Base-by-base conservation (phyloP, 2,888 invertebrate species). In the Plebejus melissa region DNA sequence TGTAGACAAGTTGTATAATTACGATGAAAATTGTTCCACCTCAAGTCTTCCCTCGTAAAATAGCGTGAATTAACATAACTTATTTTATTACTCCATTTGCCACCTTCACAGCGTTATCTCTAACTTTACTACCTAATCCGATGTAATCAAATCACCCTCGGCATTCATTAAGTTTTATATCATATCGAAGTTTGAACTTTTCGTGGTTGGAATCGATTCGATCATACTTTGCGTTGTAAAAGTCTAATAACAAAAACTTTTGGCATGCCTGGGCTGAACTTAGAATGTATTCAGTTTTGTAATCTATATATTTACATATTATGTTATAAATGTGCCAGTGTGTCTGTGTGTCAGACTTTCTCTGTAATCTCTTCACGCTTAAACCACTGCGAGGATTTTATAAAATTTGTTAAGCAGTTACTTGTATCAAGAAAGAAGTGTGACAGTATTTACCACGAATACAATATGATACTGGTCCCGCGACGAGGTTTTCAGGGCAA, bases 1-100 rank as follows among this genome's bases (percentile, higher is more conserved):
- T 28, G 60, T 65, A 65, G 60, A 69, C 38, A 7, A 70, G 70
- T 41, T 41, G 41, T 70, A 38, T 38, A 38, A 70, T 70, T 41
- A n/a, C 70, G 22, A 41, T 70, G 38, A 70, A 70, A 70, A 38
- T 70, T 70, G 41, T 41, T 65, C 65, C 41, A 70, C 22, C 41
- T 70, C 41, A 41, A 70, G 38, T 22, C 16, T 38, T 36, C 41
- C 3, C 38, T 70, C 70, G n/a, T 70, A 41, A 70, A 70, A 41
- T 41, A 70, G 41, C 70, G 38, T 70, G 70, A 70, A 70, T 70
- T 41, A 70, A 70, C 41, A 41, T 70, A 70, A 70, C 70, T 70
- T 70, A 70, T 70, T 70, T 70, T 70, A 70, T 41, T 41, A 70
- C 38, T 65, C 70, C 38, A 70, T 70, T 70, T 38, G 70, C 70